Evolutionary conservation across 2,888 invertebrate species (phyloP).

Genomic region (Parnassius apollo): DNA sequence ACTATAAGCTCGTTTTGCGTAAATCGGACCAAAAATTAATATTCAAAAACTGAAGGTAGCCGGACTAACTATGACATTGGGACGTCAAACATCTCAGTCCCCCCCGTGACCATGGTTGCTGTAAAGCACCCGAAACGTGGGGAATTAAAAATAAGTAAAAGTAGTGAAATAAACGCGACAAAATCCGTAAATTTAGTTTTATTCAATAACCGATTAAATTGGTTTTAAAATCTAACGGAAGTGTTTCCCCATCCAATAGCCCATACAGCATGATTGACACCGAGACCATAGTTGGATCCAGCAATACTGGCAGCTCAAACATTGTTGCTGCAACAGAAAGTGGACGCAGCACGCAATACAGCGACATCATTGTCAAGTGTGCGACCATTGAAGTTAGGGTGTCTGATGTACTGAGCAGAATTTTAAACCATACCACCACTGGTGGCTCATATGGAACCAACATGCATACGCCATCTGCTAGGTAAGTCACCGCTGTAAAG

Average conservation of each 20-base stretch:
- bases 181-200: no score
- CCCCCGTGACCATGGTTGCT: no score
- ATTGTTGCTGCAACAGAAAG: slow-evolving; percentile 35
- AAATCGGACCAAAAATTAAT: no score
- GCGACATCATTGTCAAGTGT: slow-evolving; percentile 45
- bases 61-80: no score
- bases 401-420: slow-evolving; percentile 32
- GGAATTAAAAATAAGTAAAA: no score
- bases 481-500: slow-evolving; percentile 38
- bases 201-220: no score
- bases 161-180: no score
- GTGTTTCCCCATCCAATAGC: slow-evolving; percentile 56
- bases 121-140: no score
- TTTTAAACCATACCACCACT: slow-evolving; percentile 43
- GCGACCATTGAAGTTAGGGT: slow-evolving; percentile 36
- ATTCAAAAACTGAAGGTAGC: no score
- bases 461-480: slow-evolving; percentile 39
- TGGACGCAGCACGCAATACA: slow-evolving; percentile 37
- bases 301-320: slow-evolving; percentile 43
- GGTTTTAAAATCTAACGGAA: slow-evolving; percentile 37
- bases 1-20: no score
- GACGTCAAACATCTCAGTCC: no score
- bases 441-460: slow-evolving; percentile 42
- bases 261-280: slow-evolving; percentile 48
- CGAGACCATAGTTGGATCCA: slow-evolving; percentile 45